Base-by-base conservation (phyloP, 1,140 invertebrate genomes). In the Drosophila burlai region DNA sequence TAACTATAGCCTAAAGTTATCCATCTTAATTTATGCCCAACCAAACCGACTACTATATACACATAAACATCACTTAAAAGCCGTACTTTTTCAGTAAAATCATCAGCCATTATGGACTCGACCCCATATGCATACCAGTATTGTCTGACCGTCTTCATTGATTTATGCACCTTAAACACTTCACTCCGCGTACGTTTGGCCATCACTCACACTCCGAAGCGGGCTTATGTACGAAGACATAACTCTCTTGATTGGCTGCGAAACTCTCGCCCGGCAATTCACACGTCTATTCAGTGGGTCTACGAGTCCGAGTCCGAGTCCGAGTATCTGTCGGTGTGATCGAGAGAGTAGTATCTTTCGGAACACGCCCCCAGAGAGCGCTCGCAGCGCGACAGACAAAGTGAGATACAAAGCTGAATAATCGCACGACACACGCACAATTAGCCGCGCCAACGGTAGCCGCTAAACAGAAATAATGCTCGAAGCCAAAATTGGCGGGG, bases 281-380 rank as follows among this genome's bases (percentile, higher is more conserved):
- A 80, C 66, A 81, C 77, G 76, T 78, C 69, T 68, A 67, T 78
- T 50, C 61, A 34, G 42, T 55, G 58, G 57, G 13, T 63, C 38
- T 49, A 49, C 60, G 38, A 57, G 21, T 55, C 21, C 34, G 52
- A 38, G 21, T 55, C 21, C 34, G 52, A 38, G 52, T 55, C 52
- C 52, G 21, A 38, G 52, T 49, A 54, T 69, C 26, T 66, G 43
- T 26, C 31, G 62, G 47, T 81, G 47, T 64, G 49, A 68, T 62
- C 49, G 55, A 46, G 64, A 84, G 69, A 73, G 69, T 61, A 52
- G 69, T 73, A 45, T 73, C 54, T 52, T 50, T 61, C 29, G 69
- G 36, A 90, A 89, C 84, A 87, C 84, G 84, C 84, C 84, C 84
- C 84, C 77, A 67, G 84, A 89, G 84, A 89, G 61, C 36, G 54